phyloP scores from a whole-genome alignment of 2,888 invertebrate genomes.

The Trachelus iudaicus region DNA sequence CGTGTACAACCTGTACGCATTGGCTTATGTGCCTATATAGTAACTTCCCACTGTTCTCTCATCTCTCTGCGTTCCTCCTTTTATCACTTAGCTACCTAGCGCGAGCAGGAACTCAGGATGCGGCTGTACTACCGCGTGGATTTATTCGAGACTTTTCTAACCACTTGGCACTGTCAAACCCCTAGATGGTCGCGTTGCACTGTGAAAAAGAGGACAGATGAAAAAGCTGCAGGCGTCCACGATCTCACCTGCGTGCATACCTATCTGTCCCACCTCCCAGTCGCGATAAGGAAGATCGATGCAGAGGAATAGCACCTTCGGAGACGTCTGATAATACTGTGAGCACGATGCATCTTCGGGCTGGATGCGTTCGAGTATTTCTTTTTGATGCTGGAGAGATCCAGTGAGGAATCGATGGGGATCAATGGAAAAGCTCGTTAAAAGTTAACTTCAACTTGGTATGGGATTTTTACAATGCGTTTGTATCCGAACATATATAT shows the following conservation, averaged over 20 bases:
- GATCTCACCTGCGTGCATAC: conserved; percentile 12
- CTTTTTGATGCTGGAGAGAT: neutral
- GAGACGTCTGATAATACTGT: neutral
- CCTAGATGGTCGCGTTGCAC: neutral
- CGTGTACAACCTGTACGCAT: conserved; percentile 1
- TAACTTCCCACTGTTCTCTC: neutral
- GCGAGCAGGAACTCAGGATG: neutral
- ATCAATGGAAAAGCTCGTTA: neutral
- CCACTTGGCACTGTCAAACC: conserved; percentile 1
- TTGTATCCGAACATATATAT: neutral
- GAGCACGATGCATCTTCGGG: neutral
- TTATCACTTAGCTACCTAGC: neutral
- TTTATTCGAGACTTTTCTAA: neutral
- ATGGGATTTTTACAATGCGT: neutral
- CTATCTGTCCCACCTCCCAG: neutral
- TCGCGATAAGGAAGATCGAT: conserved; percentile 6
- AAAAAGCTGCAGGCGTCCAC: conserved; percentile 13
- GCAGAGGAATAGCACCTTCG: neutral
- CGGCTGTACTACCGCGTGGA: neutral
- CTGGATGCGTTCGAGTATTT: neutral
- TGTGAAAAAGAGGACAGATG: conserved; percentile 1
- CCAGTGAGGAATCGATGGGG: neutral
- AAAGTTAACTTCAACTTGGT: neutral
- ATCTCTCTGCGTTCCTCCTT: neutral
- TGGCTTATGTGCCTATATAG: neutral